phyloP scores from a whole-genome alignment of 2,888 invertebrate species.

The Elmis aenea region DNA sequence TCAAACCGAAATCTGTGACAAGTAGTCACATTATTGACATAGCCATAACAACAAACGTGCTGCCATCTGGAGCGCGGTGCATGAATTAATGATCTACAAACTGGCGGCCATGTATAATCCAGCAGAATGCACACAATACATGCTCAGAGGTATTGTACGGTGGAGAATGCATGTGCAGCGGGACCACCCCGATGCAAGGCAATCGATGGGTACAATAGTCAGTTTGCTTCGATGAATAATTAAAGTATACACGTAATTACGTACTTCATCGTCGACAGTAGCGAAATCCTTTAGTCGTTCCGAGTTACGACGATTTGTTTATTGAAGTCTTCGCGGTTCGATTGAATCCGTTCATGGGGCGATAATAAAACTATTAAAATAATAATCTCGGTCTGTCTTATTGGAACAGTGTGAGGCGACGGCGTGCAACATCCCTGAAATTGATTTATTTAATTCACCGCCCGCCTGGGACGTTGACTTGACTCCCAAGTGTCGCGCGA shows the following conservation, averaged over 20 bases:
- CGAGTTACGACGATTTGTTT: slow-evolving; percentile 18
- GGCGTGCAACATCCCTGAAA: slow-evolving; percentile 23
- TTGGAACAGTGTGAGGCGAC: slow-evolving; percentile 15
- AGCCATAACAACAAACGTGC: slow-evolving; percentile 25
- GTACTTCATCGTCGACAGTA: slow-evolving; percentile 27
- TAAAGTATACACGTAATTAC: slow-evolving; percentile 37
- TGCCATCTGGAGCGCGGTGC: slow-evolving; percentile 34
- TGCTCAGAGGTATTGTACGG: slow-evolving; percentile 39
- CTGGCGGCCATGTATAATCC: slow-evolving; percentile 37
- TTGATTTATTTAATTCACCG: slow-evolving; percentile 28
- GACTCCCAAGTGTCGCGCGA: slow-evolving; percentile 21
- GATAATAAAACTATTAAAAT: slow-evolving; percentile 19
- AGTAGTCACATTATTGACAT: slow-evolving; percentile 23
- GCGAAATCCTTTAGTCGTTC: slow-evolving; percentile 9
- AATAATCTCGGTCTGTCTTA: slow-evolving; percentile 15
- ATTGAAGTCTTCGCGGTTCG: slow-evolving; percentile 12
- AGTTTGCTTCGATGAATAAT: slow-evolving; percentile 40
- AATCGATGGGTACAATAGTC: slow-evolving; percentile 41
- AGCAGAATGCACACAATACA: slow-evolving; percentile 37
- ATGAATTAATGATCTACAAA: slow-evolving; percentile 39
- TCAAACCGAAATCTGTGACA: slow-evolving; percentile 18
- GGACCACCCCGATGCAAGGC: slow-evolving; percentile 39
- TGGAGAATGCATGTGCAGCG: slow-evolving; percentile 37
- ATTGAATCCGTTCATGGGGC: slow-evolving; percentile 17
- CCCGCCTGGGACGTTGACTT: slow-evolving; percentile 26